A percentile compares a stretch with the other conserved stretches of the same genome.
phyloP scores from a whole-genome alignment of 2,797 vertebrate species.

The Morelia viridis region DNA sequence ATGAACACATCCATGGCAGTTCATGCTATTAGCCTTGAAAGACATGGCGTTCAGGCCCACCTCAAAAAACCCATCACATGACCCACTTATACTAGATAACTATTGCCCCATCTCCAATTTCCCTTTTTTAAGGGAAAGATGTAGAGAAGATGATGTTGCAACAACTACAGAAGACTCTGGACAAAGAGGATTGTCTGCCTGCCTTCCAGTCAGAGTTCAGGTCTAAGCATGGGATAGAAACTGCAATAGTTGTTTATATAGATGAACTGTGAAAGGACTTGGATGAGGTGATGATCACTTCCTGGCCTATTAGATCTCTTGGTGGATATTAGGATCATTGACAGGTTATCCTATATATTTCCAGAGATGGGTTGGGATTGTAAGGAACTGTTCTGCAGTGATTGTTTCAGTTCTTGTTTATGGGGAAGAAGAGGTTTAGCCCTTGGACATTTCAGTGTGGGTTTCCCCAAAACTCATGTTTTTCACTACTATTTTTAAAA shows the following conservation, averaged over 20 bases:
- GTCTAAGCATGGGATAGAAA: not conserved
- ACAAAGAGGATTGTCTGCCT: not conserved
- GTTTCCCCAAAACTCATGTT: not conserved
- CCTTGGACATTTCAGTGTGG: not conserved
- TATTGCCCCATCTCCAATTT: not conserved
- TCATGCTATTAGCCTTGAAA: not conserved
- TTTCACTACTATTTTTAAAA: not conserved
- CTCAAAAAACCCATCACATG: not conserved
- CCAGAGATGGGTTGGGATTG: not conserved
- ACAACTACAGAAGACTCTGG: not conserved
- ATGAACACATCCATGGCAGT: not conserved
- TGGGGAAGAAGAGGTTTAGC: not conserved
- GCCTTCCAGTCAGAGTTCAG: not conserved
- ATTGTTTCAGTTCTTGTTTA: not conserved
- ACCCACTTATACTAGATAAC: not conserved
- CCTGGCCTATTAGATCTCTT: not conserved
- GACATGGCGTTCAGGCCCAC: not conserved
- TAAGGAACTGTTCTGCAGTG: not conserved
- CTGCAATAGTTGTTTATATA: not conserved
- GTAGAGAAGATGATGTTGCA: not conserved
- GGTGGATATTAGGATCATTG: not conserved
- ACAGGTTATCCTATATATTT: not conserved
- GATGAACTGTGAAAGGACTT: not conserved
- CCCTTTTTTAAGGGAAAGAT: not conserved
- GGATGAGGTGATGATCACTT: not conserved